phyloP scores from a whole-genome alignment of 2,797 vertebrate species.

The Myripristis jacobus region DNA sequence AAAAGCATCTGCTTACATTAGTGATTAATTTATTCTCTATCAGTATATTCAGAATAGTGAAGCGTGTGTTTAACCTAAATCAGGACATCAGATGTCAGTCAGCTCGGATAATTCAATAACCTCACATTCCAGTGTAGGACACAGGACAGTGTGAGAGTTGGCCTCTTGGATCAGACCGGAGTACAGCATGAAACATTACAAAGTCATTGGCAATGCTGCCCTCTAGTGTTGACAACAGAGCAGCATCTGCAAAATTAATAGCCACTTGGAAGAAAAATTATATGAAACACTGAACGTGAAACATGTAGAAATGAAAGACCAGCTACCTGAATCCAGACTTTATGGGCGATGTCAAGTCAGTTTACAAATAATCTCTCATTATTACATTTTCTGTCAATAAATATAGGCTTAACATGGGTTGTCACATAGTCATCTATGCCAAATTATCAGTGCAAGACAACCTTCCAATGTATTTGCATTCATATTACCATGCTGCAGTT shows the following conservation, averaged over 20 bases:
- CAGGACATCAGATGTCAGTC: not conserved
- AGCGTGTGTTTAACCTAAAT: not conserved
- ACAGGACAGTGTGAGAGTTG: not conserved
- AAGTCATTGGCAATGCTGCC: slow-evolving; percentile 40
- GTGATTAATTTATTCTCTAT: too few species aligned
- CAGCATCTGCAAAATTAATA: not conserved
- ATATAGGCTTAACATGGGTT: not conserved
- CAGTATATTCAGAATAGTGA: too few species aligned
- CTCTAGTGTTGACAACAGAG: slow-evolving; percentile 44
- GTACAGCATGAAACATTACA: not conserved
- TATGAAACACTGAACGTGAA: too few species aligned
- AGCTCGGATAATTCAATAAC: not conserved
- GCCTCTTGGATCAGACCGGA: not conserved
- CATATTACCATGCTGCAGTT: not conserved
- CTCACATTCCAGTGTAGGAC: not conserved
- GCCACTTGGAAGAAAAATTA: not conserved
- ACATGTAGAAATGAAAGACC: too few species aligned
- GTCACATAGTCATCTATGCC: not conserved
- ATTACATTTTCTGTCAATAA: too few species aligned
- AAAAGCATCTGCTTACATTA: not conserved
- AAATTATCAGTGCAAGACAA: not conserved
- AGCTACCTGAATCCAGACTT: too few species aligned
- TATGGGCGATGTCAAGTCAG: too few species aligned
- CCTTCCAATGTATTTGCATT: too few species aligned
- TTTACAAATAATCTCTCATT: not conserved